These are phyloP conservation scores for Burhinus bistriatus DNA, from an alignment of 2,113 vertebrate genomes.

Conservation along the genomic window DNA sequence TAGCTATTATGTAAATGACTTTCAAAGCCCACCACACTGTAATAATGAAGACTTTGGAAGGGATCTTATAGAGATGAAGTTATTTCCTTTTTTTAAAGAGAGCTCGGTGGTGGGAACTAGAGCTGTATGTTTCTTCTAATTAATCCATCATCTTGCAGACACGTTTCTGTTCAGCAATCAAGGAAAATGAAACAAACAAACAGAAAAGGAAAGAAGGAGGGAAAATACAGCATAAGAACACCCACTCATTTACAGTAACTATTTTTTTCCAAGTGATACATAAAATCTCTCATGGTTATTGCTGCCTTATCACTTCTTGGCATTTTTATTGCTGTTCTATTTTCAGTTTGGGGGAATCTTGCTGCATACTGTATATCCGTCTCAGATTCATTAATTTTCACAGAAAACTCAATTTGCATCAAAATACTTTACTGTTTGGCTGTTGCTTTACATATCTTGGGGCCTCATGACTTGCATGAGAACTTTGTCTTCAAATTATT, in stretches of 20 bases:
- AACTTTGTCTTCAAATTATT: conserved; percentile 29
- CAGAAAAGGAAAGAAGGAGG: neutral
- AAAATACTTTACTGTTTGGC: neutral
- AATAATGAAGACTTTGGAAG: conserved; percentile 64
- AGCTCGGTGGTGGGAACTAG: neutral
- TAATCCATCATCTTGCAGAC: conserved; percentile 64
- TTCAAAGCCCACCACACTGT: conserved; percentile 68
- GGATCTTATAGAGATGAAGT: conserved; percentile 19
- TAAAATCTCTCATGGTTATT: conserved; percentile 63
- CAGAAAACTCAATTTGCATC: conserved; percentile 64
- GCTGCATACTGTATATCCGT: conserved; percentile 12
- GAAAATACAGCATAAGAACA: conserved; percentile 27
- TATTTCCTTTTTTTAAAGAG: neutral
- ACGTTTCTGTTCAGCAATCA: conserved; percentile 51
- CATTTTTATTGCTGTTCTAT: conserved; percentile 71
- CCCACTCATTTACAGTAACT: conserved; percentile 39
- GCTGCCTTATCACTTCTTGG: conserved; percentile 55
- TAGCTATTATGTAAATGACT: conserved; percentile 77
- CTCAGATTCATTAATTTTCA: conserved; percentile 69
- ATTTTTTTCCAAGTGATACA: conserved; percentile 32
- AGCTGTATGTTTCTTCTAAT: conserved; percentile 52
- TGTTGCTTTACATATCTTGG: conserved; percentile 47
- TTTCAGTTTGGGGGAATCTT: conserved; percentile 67
- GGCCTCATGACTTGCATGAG: neutral
- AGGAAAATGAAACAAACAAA: conserved; percentile 61